phyloP scores from a whole-genome alignment of 2,113 vertebrate species.

The Ceyx melanurus region DNA sequence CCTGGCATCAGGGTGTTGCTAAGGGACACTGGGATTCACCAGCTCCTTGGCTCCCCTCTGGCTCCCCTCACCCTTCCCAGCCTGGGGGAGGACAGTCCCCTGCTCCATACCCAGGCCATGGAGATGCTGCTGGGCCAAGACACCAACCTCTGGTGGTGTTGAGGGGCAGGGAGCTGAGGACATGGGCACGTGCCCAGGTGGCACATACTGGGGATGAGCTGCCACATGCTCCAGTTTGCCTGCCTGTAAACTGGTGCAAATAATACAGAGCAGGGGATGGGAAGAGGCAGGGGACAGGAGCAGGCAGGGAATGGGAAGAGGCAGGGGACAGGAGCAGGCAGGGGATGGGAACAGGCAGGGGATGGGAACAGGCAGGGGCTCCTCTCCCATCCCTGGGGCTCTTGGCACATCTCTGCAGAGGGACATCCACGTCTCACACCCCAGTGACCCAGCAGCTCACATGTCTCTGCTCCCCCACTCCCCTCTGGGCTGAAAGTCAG shows the following conservation, averaged over 20 bases:
- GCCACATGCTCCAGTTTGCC: neutral
- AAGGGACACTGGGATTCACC: neutral
- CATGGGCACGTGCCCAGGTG: rapidly evolving
- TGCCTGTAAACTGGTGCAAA: neutral
- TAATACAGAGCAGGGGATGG: neutral
- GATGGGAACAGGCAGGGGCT: neutral
- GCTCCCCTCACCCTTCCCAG: rapidly evolving
- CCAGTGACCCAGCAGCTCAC: neutral
- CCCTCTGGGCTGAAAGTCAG: neutral
- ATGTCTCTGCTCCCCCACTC: neutral
- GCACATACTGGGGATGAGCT: rapidly evolving
- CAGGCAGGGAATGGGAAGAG: no score
- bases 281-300: neutral
- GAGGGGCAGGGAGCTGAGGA: neutral
- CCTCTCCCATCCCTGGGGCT: rapidly evolving
- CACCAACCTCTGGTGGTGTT: rapidly evolving
- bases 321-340: neutral
- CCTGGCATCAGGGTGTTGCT: neutral
- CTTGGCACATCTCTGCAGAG: rapidly evolving
- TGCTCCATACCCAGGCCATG: rapidly evolving
- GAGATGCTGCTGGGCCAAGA: neutral
- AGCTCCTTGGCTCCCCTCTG: rapidly evolving
- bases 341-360: no score
- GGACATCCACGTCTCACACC: rapidly evolving
- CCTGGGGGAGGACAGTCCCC: rapidly evolving